A percentile compares a stretch with the other conserved stretches of the same genome.
phyloP scores from a whole-genome alignment of 2,113 vertebrate genomes.

The Dasypus novemcinctus region DNA sequence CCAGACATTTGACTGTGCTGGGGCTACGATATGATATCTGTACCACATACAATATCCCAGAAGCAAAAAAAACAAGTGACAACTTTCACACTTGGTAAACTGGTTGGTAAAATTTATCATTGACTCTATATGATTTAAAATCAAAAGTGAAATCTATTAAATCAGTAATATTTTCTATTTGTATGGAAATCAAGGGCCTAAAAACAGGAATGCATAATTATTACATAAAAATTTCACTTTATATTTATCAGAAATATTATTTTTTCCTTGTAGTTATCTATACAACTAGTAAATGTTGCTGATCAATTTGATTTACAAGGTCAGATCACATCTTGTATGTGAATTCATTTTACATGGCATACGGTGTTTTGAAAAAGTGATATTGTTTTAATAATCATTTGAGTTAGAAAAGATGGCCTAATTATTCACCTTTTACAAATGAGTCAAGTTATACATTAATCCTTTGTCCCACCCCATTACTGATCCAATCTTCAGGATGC shows the following conservation, averaged over 20 bases:
- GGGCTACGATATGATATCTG: background rate
- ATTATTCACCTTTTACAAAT: background rate
- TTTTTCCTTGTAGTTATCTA: background rate
- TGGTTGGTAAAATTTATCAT: background rate
- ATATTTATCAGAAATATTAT: background rate
- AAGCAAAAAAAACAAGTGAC: background rate
- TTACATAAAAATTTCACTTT: background rate
- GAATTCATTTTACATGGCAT: background rate
- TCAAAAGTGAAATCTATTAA: background rate
- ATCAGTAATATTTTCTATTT: background rate
- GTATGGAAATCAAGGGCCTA: background rate
- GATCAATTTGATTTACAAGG: background rate
- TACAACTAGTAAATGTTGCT: background rate
- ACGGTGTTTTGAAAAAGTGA: background rate
- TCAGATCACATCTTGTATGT: background rate
- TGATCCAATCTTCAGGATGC: background rate
- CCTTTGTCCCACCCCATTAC: background rate
- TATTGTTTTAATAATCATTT: background rate
- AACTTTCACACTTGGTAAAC: background rate
- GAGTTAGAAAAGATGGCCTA: background rate
- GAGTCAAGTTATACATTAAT: background rate
- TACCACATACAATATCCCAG: background rate
- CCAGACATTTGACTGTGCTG: background rate
- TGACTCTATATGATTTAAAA: background rate
- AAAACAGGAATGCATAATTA: background rate